Evolutionary conservation across 2,113 vertebrate genomes (phyloP), one percentile per base, ranked within the genome.

Genomic region (Scatophagus argus): DNA sequence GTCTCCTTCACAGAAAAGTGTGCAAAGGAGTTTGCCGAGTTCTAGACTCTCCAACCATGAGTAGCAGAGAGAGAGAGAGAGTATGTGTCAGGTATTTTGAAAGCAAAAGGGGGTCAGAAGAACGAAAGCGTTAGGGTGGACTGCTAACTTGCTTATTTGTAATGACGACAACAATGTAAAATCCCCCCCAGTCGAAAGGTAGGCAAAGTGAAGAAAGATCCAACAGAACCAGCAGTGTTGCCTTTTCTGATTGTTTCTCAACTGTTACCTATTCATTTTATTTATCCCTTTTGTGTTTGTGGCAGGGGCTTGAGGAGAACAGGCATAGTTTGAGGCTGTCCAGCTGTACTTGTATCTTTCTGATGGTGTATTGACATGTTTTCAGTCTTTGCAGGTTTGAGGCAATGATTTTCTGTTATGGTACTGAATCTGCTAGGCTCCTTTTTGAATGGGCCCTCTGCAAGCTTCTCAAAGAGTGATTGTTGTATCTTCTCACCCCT

Each of bases 1-100:
- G 94, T 98, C 85, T 98, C 96, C 90, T 94, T 97, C 94, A 96
- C 95, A 72, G 96, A 98, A 91, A 97, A 98, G 89, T 97, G 96
- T 90, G 95, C 94, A 92, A 98, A 97, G 94, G 97, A 98, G 94
- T 98, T 98, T 91, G 90, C 95, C 0, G 97, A 98, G 85, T 98
- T 98, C 93, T 98, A 97, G 93, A 90, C 91, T 76, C 91, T 76
- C 79, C 90, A 76, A 85, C 87, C 70, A 85, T 75, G 70, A 90
- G 91, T 81, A 84, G 89, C 46, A 39, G 72, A 79, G 81, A 85
- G 38, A 59, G 39, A 67, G 61, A 54, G 39, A 78, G 82, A 82
- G 81, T 84, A n/a, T n/a, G 39, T 56, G 51, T 75, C 81, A 74
- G 89, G 78, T 68, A 76, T 88, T 83, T 80, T 77, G 81, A 90